A percentile compares a stretch with the other conserved stretches of the same genome.
These are phyloP conservation scores for Pseudococcus viburni DNA, from an alignment of 2,888 invertebrate species.

Conservation along the genomic window DNA sequence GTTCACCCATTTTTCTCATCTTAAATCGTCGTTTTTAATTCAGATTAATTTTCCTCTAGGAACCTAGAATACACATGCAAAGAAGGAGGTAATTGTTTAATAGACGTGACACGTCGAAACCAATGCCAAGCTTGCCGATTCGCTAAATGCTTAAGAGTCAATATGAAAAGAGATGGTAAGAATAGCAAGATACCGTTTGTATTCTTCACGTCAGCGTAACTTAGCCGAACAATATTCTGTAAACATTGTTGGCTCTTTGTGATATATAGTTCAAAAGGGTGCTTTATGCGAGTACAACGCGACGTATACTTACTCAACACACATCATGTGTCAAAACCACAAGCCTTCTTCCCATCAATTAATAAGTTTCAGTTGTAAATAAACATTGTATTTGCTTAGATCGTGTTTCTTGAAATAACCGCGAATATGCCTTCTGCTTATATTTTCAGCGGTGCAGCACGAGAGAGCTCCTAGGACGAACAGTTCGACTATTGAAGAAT, in stretches of 20 bases:
- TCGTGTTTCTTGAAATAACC: neutral
- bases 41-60: slow-evolving; percentile 72
- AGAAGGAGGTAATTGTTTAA: slow-evolving; percentile 87
- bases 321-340: slow-evolving; percentile 65
- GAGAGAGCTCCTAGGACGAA: slow-evolving; percentile 83
- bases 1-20: neutral
- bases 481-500: slow-evolving; percentile 17
- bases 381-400: slow-evolving; percentile 4
- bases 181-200: neutral
- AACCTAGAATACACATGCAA: slow-evolving; percentile 94
- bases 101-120: slow-evolving; percentile 92
- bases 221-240: slow-evolving; percentile 15
- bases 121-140: slow-evolving; percentile 96
- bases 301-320: neutral
- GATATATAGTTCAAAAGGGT: neutral
- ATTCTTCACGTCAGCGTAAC: neutral
- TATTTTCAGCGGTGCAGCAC: slow-evolving; percentile 86
- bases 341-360: slow-evolving; percentile 66
- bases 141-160: slow-evolving; percentile 89
- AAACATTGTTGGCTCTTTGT: neutral
- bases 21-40: neutral
- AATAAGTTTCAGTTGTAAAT: slow-evolving; percentile 27
- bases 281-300: neutral
- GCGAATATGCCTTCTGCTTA: slow-evolving; percentile 69
- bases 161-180: slow-evolving; percentile 95